These are phyloP conservation scores for Sebastes jordani DNA, from an alignment of 2,797 vertebrate species.

Conservation along the genomic window DNA sequence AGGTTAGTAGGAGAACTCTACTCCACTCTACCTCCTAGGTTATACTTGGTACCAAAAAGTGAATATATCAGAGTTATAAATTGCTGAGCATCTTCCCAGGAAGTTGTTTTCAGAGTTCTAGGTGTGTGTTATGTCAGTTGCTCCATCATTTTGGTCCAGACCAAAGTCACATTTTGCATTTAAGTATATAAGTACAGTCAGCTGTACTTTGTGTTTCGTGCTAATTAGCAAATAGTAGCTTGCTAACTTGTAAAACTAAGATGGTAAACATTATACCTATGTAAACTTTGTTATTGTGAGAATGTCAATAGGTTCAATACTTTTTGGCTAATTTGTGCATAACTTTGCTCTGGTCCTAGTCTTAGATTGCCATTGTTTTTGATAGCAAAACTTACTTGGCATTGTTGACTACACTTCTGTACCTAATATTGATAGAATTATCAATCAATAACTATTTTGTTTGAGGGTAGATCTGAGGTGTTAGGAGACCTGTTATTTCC, in stretches of 20 bases:
- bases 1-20: slow-evolving; percentile 26
- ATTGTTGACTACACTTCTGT: background rate
- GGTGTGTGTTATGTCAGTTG: background rate
- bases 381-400: background rate
- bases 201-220: background rate
- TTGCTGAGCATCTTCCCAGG: background rate
- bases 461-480: too few species aligned
- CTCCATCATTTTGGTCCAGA: background rate
- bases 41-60: background rate
- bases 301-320: background rate
- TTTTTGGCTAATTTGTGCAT: background rate
- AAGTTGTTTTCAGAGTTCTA: background rate
- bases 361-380: background rate
- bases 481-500: background rate
- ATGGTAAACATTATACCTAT: background rate
- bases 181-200: too few species aligned
- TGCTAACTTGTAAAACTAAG: background rate
- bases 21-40: background rate
- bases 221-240: background rate
- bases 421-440: background rate
- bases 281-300: background rate
- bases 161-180: too few species aligned
- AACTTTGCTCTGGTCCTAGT: background rate
- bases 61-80: background rate
- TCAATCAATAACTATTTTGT: background rate